Percentiles rank a stretch among this genome's conserved stretches.
Conservation (phyloP, 2,797 vertebrate genomes). For the Sebastes diaconus region DNA sequence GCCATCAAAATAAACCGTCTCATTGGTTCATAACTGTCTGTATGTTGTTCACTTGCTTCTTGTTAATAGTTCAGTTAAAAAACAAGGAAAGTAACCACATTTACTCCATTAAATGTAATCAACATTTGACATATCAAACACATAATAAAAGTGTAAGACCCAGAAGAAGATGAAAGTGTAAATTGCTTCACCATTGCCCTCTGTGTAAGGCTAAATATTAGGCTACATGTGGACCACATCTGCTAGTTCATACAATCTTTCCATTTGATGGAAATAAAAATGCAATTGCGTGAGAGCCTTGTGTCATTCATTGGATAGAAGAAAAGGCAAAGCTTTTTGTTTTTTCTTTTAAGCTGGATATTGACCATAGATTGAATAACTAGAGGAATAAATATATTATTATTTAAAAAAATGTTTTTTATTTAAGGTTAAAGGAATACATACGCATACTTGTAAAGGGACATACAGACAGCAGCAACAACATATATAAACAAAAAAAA, state of each 20-base stretch:
- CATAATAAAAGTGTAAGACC: neutral
- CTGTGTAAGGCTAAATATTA: slow-evolving; percentile 12
- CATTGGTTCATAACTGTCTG: slow-evolving; percentile 44
- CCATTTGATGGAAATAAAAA: slow-evolving; percentile 51
- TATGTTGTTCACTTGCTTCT: slow-evolving; percentile 34
- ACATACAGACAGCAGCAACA: too few relatives aligned
- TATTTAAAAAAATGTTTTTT: too few relatives aligned
- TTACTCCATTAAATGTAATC: neutral
- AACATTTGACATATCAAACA: neutral
- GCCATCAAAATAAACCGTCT: slow-evolving; percentile 58
- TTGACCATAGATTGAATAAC: neutral
- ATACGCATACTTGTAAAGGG: too few relatives aligned
- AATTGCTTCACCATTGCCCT: neutral
- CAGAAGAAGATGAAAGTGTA: neutral
- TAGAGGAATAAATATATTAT: neutral
- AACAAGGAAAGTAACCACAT: neutral
- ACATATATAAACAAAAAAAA: too few relatives aligned
- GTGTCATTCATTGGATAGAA: slow-evolving; percentile 1
- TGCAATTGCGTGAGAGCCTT: slow-evolving; percentile 16
- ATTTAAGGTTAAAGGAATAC: too few relatives aligned
- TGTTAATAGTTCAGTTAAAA: slow-evolving; percentile 2
- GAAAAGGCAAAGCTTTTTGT: neutral
- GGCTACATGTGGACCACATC: neutral
- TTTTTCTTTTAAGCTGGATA: neutral
- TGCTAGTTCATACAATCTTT: slow-evolving; percentile 6